Evolutionary conservation across 2,113 vertebrate genomes (phyloP).

Genomic region (Peromyscus californicus): DNA sequence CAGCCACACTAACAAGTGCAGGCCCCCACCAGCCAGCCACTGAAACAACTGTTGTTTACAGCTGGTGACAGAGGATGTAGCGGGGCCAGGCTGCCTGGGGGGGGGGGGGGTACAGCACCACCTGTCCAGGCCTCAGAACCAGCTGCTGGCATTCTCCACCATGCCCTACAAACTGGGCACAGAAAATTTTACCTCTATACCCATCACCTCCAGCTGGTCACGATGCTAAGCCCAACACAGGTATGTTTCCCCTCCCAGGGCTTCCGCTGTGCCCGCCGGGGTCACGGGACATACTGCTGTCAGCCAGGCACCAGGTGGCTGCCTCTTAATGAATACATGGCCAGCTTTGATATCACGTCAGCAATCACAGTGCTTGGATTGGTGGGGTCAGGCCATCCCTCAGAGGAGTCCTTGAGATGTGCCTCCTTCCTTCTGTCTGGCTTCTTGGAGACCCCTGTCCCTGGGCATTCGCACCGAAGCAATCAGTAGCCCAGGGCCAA

Average conservation of each 20-base stretch:
- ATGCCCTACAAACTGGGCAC: not conserved
- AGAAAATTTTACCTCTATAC: not conserved
- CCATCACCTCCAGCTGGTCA: not conserved
- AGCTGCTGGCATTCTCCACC: not conserved
- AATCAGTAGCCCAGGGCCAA: not conserved
- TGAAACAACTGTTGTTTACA: not conserved
- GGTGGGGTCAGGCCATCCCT: not conserved
- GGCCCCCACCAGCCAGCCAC: not conserved
- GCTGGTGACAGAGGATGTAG: not conserved
- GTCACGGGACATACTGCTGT: rapidly evolving
- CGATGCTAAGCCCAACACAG: rapidly evolving
- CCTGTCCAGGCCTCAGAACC: not conserved
- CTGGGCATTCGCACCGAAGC: not conserved
- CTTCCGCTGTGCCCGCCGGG: rapidly evolving
- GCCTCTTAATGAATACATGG: not conserved
- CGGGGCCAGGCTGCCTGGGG: not conserved
- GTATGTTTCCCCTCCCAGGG: constrained; percentile 42
- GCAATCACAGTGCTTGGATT: not conserved
- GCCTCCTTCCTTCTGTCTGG: not conserved
- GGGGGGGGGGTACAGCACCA: not conserved
- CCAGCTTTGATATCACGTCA: not conserved
- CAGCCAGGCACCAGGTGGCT: constrained; percentile 40
- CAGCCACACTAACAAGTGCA: not conserved
- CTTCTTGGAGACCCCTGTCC: not conserved
- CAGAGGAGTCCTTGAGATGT: not conserved